Percentiles rank a stretch among this genome's conserved stretches.
Evolutionary conservation across 2,113 vertebrate species (phyloP).

Genomic region (Dermatemys mawii): DNA sequence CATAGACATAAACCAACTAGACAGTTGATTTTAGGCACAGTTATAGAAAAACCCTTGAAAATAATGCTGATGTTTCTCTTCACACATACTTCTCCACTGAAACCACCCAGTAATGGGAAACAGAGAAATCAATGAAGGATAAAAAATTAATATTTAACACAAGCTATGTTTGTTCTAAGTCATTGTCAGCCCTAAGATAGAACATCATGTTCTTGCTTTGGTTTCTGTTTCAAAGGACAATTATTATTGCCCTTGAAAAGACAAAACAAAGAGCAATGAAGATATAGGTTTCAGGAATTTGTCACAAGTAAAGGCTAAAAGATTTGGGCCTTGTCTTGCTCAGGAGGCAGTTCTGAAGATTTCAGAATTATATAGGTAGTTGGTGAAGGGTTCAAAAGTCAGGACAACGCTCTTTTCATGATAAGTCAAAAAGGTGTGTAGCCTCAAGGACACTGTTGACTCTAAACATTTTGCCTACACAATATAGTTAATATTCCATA

Average conservation of each 20-base stretch:
- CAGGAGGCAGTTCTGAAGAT: neutral
- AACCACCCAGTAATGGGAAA: conserved; percentile 23
- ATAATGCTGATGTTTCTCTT: neutral
- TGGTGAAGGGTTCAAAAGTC: neutral
- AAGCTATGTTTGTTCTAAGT: conserved; percentile 46
- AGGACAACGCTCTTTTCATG: neutral
- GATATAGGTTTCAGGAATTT: neutral
- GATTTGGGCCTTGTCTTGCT: accelerated
- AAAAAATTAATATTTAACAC: neutral
- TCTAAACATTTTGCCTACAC: neutral
- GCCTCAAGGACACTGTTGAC: neutral
- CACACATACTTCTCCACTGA: conserved; percentile 4
- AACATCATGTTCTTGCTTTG: neutral
- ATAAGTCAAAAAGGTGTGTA: neutral
- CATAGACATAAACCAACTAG: neutral
- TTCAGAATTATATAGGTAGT: neutral
- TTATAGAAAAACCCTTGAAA: conserved; percentile 24
- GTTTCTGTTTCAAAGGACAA: neutral
- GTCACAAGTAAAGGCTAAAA: neutral
- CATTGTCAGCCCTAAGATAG: neutral
- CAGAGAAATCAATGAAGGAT: conserved; percentile 52
- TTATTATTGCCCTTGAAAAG: neutral
- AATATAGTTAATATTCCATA: neutral
- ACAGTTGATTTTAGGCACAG: neutral
- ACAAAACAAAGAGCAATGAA: neutral